Evolutionary conservation across 2,113 vertebrate genomes (phyloP).

Genomic region (Sturnus vulgaris): DNA sequence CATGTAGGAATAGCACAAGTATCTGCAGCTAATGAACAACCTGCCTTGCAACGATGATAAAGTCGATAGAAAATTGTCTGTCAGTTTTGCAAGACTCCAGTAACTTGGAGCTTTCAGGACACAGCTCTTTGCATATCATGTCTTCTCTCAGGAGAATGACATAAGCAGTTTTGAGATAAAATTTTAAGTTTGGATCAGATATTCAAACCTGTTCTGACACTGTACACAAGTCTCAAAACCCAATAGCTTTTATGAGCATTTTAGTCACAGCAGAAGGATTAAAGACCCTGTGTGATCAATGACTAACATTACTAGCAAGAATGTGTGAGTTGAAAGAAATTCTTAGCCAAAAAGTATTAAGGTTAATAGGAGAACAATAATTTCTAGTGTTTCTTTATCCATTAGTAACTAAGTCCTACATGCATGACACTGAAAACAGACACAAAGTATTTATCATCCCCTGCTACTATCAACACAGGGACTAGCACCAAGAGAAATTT

Average conservation of each 20-base stretch:
- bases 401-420: not conserved
- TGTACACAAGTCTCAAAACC: not conserved
- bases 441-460: not conserved
- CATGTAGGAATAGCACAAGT: not conserved
- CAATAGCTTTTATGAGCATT: not conserved
- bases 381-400: not conserved
- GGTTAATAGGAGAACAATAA: rapidly evolving
- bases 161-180: not conserved
- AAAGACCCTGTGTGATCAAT: not conserved
- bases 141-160: not conserved
- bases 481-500: not conserved
- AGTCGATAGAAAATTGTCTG: not conserved
- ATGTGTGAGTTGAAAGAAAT: not conserved
- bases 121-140: not conserved
- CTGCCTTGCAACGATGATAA: not conserved
- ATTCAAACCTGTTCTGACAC: not conserved
- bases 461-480: not conserved
- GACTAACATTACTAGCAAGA: not conserved
- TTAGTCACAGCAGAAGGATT: not conserved
- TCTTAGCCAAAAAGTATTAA: not conserved
- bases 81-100: not conserved
- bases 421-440: not conserved
- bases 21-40: not conserved
- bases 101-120: not conserved
- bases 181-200: not conserved